Base-by-base conservation (phyloP, 2,113 vertebrate species). In the Hippocampus comes region DNA sequence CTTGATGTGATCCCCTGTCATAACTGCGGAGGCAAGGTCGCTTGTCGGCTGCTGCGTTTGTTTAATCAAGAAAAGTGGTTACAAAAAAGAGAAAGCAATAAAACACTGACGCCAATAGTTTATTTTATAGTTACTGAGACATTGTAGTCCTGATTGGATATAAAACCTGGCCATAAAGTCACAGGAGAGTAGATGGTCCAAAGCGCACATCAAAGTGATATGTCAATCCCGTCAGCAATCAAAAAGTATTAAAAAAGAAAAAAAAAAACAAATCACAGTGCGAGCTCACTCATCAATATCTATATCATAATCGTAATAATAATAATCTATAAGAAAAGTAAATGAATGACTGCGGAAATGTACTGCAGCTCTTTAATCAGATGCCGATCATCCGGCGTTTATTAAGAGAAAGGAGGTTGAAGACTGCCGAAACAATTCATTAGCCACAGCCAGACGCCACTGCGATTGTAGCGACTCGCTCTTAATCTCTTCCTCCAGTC, bases 41-140 rank as follows among this genome's bases (percentile, higher is more conserved):
- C 77, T 74, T 64, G 71, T 79, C 76, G 74, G 43, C n/a, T 14
- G 21, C 79, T 67, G 72, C 20, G 25, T 25, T 70, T 73, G 61
- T 84, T 86, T 85, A 87, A 89, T 88, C 77, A 86, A 74, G 69
- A 78, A 70, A 78, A 76, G 49, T 84, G 74, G 53, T 60, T 41
- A 72, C 74, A 51, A 25, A 81, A 78, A 77, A 78, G 68, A 78
- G 82, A 87, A 84, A 87, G 68, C 81, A 87, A 89, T 89, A 89
- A 84, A 78, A 78, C 69, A 65, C 71, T 79, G 81, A 85, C 75
- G 66, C 60, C 79, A 79, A 78, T 83, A 68, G 17, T 55, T 70
- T 74, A 8, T 64, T 71, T 77, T 76, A 75, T 82, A 78, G 77
- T 84, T 67, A 63, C 74, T 41, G 73, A 84, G 81, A 77, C 70